Percentiles rank a stretch among this genome's conserved stretches.
phyloP scores from a whole-genome alignment of 2,888 invertebrate species.

The Melipona beecheii region DNA sequence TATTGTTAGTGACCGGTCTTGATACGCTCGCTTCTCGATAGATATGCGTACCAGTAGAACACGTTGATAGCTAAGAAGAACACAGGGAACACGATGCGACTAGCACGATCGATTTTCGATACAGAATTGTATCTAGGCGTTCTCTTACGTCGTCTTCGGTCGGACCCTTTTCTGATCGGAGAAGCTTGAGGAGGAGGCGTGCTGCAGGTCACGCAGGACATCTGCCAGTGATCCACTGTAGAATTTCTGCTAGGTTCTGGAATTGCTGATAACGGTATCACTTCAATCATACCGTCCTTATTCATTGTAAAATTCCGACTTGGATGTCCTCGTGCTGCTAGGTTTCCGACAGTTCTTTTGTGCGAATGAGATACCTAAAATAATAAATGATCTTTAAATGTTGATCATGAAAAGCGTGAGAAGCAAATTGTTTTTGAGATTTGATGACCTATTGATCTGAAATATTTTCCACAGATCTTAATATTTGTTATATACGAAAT shows the following conservation, averaged over 20 bases:
- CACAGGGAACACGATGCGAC: constrained; percentile 91
- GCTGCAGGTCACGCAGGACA: constrained; percentile 83
- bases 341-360: constrained; percentile 21
- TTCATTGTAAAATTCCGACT: constrained; percentile 70
- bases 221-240: constrained; percentile 74
- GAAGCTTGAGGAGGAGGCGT: constrained; percentile 64
- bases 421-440: neutral
- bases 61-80: constrained; percentile 91
- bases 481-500: no score
- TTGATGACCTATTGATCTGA: no score
- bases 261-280: constrained; percentile 88
- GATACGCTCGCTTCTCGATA: constrained; percentile 87
- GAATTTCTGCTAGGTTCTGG: constrained; percentile 84
- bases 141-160: constrained; percentile 82
- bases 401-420: no score
- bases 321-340: constrained; percentile 16
- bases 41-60: constrained; percentile 92
- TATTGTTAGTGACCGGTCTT: constrained; percentile 38
- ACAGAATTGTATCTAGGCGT: constrained; percentile 91
- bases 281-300: constrained; percentile 84
- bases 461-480: no score
- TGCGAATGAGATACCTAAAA: constrained; percentile 34
- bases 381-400: no score
- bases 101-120: constrained; percentile 91
- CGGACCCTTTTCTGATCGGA: constrained; percentile 55